These are phyloP conservation scores for Hymenochirus boettgeri DNA, from an alignment of 2,113 vertebrate species.

Conservation along the genomic window DNA sequence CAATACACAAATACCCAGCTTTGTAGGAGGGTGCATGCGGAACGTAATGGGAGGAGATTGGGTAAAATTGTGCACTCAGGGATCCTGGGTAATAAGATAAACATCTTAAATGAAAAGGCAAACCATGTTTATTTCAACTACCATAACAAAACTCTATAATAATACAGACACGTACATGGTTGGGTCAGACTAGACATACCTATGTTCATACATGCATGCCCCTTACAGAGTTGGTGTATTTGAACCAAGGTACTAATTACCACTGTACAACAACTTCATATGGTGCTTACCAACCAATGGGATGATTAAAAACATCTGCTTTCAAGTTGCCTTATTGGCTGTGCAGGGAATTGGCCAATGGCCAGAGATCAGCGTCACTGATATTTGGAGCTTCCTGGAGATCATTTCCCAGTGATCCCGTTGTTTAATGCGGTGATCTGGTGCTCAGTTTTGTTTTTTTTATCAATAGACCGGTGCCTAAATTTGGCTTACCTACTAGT, in stretches of 20 bases:
- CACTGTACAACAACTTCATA: constrained; percentile 91
- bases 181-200: not conserved
- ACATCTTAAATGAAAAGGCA: too few relatives aligned
- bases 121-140: constrained; percentile 47
- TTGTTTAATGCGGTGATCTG: constrained; percentile 20
- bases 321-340: constrained; percentile 72
- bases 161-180: constrained; percentile 38
- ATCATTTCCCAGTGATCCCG: not conserved
- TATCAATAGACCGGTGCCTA: constrained; percentile 32
- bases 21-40: constrained; percentile 13
- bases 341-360: constrained; percentile 2
- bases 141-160: too few relatives aligned
- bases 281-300: constrained; percentile 84
- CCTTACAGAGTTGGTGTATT: constrained; percentile 12
- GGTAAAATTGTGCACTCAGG: too few relatives aligned
- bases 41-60: too few relatives aligned
- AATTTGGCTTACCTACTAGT: constrained; percentile 1
- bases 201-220: not conserved
- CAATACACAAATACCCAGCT: not conserved
- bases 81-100: too few relatives aligned
- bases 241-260: constrained; percentile 83
- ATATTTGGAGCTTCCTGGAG: constrained; percentile 13
- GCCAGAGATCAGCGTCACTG: too few relatives aligned
- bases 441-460: constrained; percentile 28
- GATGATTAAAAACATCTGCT: constrained; percentile 82